phyloP scores from a whole-genome alignment of 1,140 invertebrate species.

The Euura lappo region DNA sequence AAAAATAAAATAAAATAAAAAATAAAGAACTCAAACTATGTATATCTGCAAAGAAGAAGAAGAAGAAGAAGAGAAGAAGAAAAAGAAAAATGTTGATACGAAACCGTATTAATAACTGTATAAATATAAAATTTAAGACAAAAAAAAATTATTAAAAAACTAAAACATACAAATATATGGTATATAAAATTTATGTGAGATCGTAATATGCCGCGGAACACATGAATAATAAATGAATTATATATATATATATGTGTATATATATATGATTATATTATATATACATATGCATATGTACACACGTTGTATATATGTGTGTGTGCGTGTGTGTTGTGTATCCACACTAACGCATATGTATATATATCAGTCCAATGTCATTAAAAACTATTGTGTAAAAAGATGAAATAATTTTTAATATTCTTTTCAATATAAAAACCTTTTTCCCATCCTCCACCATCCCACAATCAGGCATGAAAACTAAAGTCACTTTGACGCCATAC shows the following conservation, averaged over 20 bases:
- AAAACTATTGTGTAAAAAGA: constrained; percentile 6
- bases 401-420: background rate
- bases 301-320: constrained; percentile 1
- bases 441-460: too few species aligned
- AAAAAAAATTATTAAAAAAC: background rate
- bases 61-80: background rate
- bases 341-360: constrained; percentile 6
- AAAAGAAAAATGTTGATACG: background rate
- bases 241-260: constrained; percentile 1
- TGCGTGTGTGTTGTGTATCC: background rate
- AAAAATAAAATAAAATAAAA: background rate
- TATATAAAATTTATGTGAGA: constrained; percentile 6
- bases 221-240: background rate
- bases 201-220: background rate
- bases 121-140: background rate
- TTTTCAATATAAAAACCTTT: too few species aligned
- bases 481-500: background rate
- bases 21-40: constrained; percentile 1
- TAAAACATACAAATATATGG: background rate
- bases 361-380: constrained; percentile 5
- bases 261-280: too few species aligned
- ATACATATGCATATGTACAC: background rate
- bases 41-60: constrained; percentile 4
- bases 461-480: background rate
- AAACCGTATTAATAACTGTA: background rate